Base-by-base conservation (phyloP, 2,113 vertebrate genomes). In the Channa argus region DNA sequence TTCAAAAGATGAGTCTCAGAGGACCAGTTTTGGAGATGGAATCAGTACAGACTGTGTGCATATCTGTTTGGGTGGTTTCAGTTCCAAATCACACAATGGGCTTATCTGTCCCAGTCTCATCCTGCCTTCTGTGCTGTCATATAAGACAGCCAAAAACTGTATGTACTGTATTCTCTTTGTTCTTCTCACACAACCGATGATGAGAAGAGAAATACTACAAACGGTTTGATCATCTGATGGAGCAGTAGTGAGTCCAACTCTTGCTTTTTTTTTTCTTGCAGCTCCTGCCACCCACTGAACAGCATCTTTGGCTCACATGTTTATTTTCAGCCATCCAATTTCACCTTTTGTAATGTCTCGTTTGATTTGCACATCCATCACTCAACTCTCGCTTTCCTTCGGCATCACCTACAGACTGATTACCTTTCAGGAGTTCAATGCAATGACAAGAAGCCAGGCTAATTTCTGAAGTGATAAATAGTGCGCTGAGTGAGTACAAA, bases 381-480 rank as follows among this genome's bases (percentile, higher is more conserved):
- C 53, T 82, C 78, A 70, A 75, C 53, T 50, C 63, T 53, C 9
- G 45, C 52, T 80, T 55, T 88, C 79, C 66, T 74, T 58, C 43
- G 72, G 83, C 82, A 68, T 69, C 5, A 72, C 74, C 77, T 44
- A 56, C 84, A 79, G 83, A 90, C 85, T 88, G 88, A 90, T 91
- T 84, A 87, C 82, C 77, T 87, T 67, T 79, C 75, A 82, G 51
- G 68, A 70, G 70, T 86, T 85, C 63, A 69, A 43, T 61, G 65
- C 69, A 87, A 90, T 82, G 87, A 87, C 88, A 80, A 72, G 72
- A 63, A 80, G 84, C 80, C 83, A 72, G 71, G 78, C 80, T 92
- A 69, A 91, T 84, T 83, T 88, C 81, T 85, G 84, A 82, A 66
- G 84, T 88, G 77, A 88, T 83, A 75, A 88, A 92, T 82, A 74